Percentiles rank a stretch among this genome's conserved stretches.
Conservation (phyloP, 2,888 invertebrate species). For the Drosophila differens region DNA sequence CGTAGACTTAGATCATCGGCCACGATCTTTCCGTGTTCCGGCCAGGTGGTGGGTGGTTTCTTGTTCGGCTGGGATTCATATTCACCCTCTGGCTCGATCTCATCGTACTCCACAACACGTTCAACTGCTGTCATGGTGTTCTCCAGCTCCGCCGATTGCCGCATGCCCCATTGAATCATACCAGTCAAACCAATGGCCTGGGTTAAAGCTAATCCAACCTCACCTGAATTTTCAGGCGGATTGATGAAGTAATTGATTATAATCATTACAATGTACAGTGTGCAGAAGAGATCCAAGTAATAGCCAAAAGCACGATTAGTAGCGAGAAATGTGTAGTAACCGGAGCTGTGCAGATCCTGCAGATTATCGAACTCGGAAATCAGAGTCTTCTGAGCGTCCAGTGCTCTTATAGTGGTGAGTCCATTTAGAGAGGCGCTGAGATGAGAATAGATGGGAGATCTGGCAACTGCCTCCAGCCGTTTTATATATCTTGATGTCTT, state of each 20-base stretch:
- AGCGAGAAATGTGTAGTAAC: slow-evolving; percentile 95
- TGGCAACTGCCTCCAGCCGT: slow-evolving; percentile 91
- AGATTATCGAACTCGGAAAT: slow-evolving; percentile 92
- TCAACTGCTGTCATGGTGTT: slow-evolving; percentile 97
- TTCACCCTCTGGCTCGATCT: slow-evolving; percentile 85
- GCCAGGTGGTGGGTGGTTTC: slow-evolving; percentile 90
- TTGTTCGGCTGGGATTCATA: slow-evolving; percentile 89
- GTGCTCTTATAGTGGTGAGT: slow-evolving; percentile 95
- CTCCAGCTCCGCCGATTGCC: slow-evolving; percentile 95
- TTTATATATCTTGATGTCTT: slow-evolving; percentile 93
- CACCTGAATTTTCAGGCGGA: slow-evolving; percentile 89
- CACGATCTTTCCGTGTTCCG: slow-evolving; percentile 88
- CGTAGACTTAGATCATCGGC: slow-evolving; percentile 90
- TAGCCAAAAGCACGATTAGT: slow-evolving; percentile 97
- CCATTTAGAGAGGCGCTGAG: slow-evolving; percentile 95
- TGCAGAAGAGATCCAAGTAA: slow-evolving; percentile 95
- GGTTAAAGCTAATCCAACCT: slow-evolving; percentile 92
- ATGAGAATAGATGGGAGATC: slow-evolving; percentile 97
- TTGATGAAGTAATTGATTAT: slow-evolving; percentile 93
- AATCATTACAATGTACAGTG: slow-evolving; percentile 93
- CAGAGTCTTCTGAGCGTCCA: slow-evolving; percentile 92
- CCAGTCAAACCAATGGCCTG: slow-evolving; percentile 92
- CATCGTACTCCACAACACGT: slow-evolving; percentile 89
- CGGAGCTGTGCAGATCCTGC: slow-evolving; percentile 94
- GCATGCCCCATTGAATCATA: slow-evolving; percentile 91